phyloP scores from a whole-genome alignment of 35 echinoderm and acorn worm species.

The Chiridota heheva region DNA sequence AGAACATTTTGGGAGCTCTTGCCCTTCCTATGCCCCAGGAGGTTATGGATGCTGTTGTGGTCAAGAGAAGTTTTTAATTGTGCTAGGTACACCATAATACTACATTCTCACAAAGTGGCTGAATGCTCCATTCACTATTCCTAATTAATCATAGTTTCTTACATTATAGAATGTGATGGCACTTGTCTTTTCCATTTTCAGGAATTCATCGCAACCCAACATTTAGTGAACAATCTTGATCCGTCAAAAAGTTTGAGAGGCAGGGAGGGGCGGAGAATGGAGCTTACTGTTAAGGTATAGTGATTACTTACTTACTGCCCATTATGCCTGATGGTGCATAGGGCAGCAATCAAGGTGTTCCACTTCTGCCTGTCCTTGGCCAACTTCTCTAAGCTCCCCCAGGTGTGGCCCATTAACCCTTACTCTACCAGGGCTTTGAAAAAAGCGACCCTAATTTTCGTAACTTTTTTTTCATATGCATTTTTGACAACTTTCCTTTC shows the following conservation, averaged over 20 bases:
- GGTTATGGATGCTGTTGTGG: background rate
- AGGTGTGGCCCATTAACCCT: too few relatives aligned
- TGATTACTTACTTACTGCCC: background rate
- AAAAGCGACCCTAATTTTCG: too few relatives aligned
- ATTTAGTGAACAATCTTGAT: constrained; percentile 81
- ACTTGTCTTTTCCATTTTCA: constrained; percentile 22
- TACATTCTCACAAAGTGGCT: background rate
- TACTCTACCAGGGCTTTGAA: too few relatives aligned
- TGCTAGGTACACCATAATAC: too few relatives aligned
- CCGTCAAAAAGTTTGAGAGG: constrained; percentile 76
- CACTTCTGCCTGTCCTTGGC: too few relatives aligned
- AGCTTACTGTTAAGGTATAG: background rate
- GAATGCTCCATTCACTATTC: background rate
- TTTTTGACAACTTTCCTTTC: too few relatives aligned
- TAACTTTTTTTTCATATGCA: too few relatives aligned
- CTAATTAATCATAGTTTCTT: background rate
- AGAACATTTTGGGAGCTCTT: background rate
- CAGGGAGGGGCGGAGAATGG: constrained; percentile 46
- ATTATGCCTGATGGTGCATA: background rate
- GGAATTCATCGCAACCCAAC: constrained; percentile 89
- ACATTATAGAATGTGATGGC: background rate
- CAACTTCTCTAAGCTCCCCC: too few relatives aligned
- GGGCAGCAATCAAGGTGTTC: background rate
- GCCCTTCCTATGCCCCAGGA: background rate
- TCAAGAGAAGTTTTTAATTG: background rate